These are phyloP conservation scores for Hypotaenidia philippensis DNA, from an alignment of 2,797 vertebrate species.

Conservation along the genomic window DNA sequence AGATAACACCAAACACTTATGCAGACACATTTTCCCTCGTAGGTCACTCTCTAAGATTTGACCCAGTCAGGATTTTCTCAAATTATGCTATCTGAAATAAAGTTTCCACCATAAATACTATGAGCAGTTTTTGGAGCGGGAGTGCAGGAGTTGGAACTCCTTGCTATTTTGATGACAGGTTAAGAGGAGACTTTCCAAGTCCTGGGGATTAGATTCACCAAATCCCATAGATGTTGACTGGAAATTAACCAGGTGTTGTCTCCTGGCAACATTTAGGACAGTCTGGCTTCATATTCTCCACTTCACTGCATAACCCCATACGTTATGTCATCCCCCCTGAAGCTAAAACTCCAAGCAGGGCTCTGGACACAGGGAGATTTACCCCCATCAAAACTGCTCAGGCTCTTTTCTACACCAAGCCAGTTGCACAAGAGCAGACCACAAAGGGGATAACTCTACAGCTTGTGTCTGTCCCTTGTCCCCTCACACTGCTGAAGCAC, in stretches of 20 bases:
- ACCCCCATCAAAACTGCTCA: not conserved
- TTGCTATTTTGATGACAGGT: not conserved
- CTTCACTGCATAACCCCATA: accelerated
- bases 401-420: not conserved
- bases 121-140: not conserved
- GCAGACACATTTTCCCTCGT: not conserved
- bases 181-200: not conserved
- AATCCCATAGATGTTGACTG: not conserved
- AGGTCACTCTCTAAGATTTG: not conserved
- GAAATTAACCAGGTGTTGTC: not conserved
- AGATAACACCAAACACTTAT: not conserved
- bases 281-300: not conserved
- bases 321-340: not conserved
- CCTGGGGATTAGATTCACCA: not conserved
- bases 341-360: not conserved
- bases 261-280: not conserved
- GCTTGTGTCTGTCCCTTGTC: not conserved
- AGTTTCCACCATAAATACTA: not conserved
- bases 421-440: not conserved
- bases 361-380: not conserved
- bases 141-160: not conserved
- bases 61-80: not conserved
- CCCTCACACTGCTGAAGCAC: accelerated
- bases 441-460: accelerated
- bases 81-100: not conserved